phyloP scores from a whole-genome alignment of 2,888 invertebrate genomes.

The Notocelia uddmanniana region DNA sequence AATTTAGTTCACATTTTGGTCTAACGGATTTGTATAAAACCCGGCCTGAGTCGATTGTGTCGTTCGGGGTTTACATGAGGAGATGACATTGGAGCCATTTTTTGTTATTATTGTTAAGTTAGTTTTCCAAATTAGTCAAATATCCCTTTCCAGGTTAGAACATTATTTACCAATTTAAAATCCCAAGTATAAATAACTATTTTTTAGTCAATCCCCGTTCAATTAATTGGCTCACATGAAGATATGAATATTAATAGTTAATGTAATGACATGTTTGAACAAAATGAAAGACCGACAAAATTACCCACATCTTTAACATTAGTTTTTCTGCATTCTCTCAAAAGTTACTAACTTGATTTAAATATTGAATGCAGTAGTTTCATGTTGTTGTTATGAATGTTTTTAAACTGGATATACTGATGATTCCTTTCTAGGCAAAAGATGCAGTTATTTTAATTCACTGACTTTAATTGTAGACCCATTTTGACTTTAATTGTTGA shows the following conservation, averaged over 20 bases:
- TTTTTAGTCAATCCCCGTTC: background rate
- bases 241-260: background rate
- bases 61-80: too few species aligned
- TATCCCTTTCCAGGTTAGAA: background rate
- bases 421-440: too few species aligned
- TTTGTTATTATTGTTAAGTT: too few species aligned
- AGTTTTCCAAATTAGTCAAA: background rate
- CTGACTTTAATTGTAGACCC: too few species aligned
- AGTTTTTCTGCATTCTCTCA: background rate
- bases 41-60: too few species aligned
- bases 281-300: background rate
- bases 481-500: too few species aligned
- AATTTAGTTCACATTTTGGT: too few species aligned
- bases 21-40: too few species aligned
- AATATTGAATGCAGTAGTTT: background rate
- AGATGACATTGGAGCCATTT: too few species aligned
- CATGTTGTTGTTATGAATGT: too few species aligned
- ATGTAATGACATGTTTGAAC: background rate
- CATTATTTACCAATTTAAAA: background rate
- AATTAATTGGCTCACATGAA: background rate
- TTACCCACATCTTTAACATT: background rate
- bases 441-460: too few species aligned
- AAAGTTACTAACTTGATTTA: background rate
- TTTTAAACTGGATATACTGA: too few species aligned
- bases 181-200: background rate